These are phyloP conservation scores for Sclerurus mexicanus DNA, from an alignment of 2,113 vertebrate species.

Conservation along the genomic window DNA sequence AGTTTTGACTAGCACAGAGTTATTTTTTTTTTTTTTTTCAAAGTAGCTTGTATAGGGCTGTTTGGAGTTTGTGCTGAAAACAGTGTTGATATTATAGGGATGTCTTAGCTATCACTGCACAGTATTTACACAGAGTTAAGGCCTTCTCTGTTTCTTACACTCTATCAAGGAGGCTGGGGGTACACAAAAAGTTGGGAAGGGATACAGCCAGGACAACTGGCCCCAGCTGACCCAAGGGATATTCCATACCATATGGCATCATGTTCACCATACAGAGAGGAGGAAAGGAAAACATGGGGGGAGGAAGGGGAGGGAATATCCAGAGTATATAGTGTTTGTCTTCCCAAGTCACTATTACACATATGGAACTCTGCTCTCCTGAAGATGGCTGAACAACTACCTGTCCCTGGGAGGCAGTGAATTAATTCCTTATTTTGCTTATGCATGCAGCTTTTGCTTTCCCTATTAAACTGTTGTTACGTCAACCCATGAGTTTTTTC, in stretches of 20 bases:
- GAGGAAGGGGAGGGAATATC: neutral
- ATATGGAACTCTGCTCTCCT: neutral
- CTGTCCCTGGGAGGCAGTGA: neutral
- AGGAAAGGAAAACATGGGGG: neutral
- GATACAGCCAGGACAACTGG: neutral
- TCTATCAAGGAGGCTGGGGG: neutral
- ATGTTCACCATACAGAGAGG: neutral
- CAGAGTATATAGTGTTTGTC: rapidly evolving
- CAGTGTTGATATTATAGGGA: neutral
- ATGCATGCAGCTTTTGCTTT: rapidly evolving
- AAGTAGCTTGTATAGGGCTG: neutral
- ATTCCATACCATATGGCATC: rapidly evolving
- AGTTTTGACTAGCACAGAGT: neutral
- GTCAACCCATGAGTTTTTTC: neutral
- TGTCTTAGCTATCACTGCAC: neutral
- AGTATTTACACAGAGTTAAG: neutral
- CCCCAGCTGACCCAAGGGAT: neutral
- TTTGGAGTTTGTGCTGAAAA: neutral
- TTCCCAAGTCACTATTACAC: rapidly evolving
- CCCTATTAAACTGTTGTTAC: neutral
- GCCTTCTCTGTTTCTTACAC: neutral
- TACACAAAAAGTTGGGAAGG: neutral
- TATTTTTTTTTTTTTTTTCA: neutral
- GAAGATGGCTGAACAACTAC: neutral
- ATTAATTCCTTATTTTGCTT: neutral